Evolutionary conservation across 2,113 vertebrate species (phyloP).

Genomic region (Paramormyrops kingsleyae): DNA sequence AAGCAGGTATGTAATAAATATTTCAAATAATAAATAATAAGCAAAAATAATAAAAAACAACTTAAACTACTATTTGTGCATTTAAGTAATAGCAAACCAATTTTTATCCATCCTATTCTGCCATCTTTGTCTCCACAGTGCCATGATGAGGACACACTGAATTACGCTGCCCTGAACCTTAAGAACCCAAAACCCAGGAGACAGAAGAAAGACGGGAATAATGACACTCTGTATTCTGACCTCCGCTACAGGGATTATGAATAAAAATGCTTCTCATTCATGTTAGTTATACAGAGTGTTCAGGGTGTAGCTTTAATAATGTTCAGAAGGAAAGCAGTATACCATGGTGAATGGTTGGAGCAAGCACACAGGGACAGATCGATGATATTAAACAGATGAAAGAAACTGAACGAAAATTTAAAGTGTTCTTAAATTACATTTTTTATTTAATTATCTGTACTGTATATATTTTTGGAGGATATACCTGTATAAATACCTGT

Average conservation of each 20-base stretch:
- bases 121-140: neutral
- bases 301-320: neutral
- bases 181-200: neutral
- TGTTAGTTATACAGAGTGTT: neutral
- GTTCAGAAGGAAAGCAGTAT: neutral
- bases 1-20: neutral
- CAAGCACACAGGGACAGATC: neutral
- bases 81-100: neutral
- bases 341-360: neutral
- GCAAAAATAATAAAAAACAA: too few relatives aligned
- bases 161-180: neutral
- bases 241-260: neutral
- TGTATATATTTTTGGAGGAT: too few relatives aligned
- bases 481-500: too few relatives aligned
- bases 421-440: too few relatives aligned
- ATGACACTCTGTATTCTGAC: constrained; percentile 6
- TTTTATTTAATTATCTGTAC: too few relatives aligned
- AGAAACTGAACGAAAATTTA: too few relatives aligned
- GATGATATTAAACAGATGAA: neutral
- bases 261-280: neutral
- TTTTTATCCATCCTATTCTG: neutral
- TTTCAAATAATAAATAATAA: neutral
- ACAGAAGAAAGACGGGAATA: neutral
- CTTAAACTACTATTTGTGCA: neutral
- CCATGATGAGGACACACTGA: neutral